Percentiles rank a stretch among this genome's conserved stretches.
Conservation (phyloP, 2,888 invertebrate genomes). For the Noctuana brunneofusca region DNA sequence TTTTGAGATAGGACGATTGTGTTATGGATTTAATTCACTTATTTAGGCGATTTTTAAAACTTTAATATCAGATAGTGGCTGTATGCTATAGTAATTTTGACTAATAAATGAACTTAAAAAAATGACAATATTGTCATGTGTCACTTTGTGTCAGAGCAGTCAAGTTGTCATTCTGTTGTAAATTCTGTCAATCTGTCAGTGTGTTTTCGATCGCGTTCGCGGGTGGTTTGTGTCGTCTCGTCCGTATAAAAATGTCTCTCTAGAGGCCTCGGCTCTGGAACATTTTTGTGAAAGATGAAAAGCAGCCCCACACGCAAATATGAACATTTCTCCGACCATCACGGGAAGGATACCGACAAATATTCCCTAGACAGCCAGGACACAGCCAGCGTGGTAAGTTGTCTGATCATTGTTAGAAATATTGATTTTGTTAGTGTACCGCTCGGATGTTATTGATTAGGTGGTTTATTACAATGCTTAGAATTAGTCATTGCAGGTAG, state of each 20-base stretch:
- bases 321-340: slow-evolving; percentile 77
- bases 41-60: too few species aligned
- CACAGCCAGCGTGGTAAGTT: slow-evolving; percentile 77
- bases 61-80: too few species aligned
- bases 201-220: slow-evolving; percentile 50
- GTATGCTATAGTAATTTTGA: too few species aligned
- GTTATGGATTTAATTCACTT: too few species aligned
- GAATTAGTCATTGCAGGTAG: slow-evolving; percentile 40
- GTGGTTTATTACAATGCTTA: slow-evolving; percentile 48
- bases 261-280: slow-evolving; percentile 62
- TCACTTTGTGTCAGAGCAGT: too few species aligned
- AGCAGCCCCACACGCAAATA: slow-evolving; percentile 79
- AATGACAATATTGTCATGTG: too few species aligned
- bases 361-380: slow-evolving; percentile 80
- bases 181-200: slow-evolving; percentile 44
- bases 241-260: slow-evolving; percentile 69
- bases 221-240: slow-evolving; percentile 57
- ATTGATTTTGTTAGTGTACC: slow-evolving; percentile 78
- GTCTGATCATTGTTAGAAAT: slow-evolving; percentile 61
- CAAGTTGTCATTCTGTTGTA: slow-evolving; percentile 36
- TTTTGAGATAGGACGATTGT: too few species aligned
- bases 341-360: slow-evolving; percentile 76
- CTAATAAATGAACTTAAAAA: too few species aligned
- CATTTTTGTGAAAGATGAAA: slow-evolving; percentile 76
- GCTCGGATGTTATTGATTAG: slow-evolving; percentile 70